phyloP scores from a whole-genome alignment of 1,140 invertebrate genomes.

The Drosophila albomicans region DNA sequence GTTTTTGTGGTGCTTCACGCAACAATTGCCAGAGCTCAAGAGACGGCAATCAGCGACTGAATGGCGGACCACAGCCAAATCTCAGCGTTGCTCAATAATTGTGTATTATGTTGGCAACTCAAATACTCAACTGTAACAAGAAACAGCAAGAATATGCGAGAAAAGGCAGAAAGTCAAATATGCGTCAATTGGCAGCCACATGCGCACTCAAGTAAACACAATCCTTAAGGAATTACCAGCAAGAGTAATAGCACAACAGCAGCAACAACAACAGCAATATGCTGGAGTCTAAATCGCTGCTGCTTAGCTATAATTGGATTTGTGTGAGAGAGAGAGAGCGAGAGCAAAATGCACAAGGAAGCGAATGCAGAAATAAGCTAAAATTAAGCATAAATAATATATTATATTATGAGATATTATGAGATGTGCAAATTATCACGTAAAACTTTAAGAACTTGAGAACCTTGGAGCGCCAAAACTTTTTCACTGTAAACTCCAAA shows the following conservation, averaged over 20 bases:
- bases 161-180: conserved; percentile 74
- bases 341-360: conserved; percentile 17
- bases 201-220: conserved; percentile 80
- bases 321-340: not conserved
- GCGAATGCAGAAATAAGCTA: conserved; percentile 13
- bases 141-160: conserved; percentile 6
- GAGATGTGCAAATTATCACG: conserved; percentile 69
- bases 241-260: conserved; percentile 63
- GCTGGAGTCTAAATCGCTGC: conserved; percentile 45
- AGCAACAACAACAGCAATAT: conserved; percentile 34
- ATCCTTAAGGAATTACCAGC: conserved; percentile 81
- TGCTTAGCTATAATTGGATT: conserved; percentile 73
- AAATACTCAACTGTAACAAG: conserved; percentile 18
- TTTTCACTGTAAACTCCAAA: conserved; percentile 57
- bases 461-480: conserved; percentile 30
- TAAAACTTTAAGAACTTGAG: conserved; percentile 36
- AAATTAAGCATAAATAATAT: conserved; percentile 77
- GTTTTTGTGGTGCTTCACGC: conserved; percentile 41
- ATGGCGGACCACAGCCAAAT: conserved; percentile 42
- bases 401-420: conserved; percentile 27
- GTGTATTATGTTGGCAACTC: conserved; percentile 57
- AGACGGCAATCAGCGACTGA: conserved; percentile 65
- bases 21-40: conserved; percentile 62
- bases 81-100: conserved; percentile 71
- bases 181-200: conserved; percentile 83